Evolutionary conservation across 1,140 invertebrate genomes (phyloP).

Genomic region (Apis cerana): DNA sequence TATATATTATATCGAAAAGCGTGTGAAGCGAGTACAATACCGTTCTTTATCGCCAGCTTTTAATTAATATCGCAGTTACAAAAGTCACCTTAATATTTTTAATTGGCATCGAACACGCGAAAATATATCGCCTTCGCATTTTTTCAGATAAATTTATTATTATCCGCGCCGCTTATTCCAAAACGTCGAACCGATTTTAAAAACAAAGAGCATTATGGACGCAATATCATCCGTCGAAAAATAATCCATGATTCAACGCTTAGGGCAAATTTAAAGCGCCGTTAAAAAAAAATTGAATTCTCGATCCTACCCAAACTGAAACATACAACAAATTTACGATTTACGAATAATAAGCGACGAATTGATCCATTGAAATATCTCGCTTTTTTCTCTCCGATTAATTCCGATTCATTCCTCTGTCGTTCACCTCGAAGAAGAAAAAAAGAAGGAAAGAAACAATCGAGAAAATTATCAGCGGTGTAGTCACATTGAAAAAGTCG

Average conservation of each 20-base stretch:
- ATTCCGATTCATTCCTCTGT: background rate
- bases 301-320: no score
- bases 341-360: no score
- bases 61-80: background rate
- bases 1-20: background rate
- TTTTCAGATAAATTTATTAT: background rate
- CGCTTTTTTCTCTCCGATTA: no score
- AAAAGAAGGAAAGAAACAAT: no score
- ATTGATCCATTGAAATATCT: background rate
- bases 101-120: background rate
- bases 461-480: no score
- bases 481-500: no score
- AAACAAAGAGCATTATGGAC: no score
- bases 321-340: no score
- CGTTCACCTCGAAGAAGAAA: no score
- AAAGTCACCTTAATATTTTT: background rate
- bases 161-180: background rate
- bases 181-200: background rate
- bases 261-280: background rate
- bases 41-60: background rate
- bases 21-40: background rate
- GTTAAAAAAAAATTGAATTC: background rate
- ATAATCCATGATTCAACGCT: background rate
- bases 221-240: background rate
- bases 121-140: background rate